A percentile compares a stretch with the other conserved stretches of the same genome.
phyloP scores from a whole-genome alignment of 1,140 invertebrate species.

The Rhynchophorus ferrugineus region DNA sequence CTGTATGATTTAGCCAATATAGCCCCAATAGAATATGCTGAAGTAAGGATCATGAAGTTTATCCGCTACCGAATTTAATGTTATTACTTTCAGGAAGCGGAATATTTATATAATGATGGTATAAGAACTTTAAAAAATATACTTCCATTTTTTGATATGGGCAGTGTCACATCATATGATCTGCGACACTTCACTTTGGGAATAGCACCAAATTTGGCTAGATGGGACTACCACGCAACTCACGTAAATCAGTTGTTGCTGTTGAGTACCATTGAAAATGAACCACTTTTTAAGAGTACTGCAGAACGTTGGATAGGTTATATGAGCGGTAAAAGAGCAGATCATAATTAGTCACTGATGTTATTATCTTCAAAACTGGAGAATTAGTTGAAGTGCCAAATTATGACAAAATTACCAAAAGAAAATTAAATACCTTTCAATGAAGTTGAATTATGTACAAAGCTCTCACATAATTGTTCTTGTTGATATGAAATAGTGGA shows the following conservation, averaged over 20 bases:
- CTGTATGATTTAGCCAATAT: conserved; percentile 84
- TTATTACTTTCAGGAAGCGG: conserved; percentile 50
- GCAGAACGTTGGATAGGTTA: conserved; percentile 93
- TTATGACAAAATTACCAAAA: too few relatives aligned
- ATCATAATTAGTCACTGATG: conserved; percentile 79
- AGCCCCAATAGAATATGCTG: conserved; percentile 49
- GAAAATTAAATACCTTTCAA: too few relatives aligned
- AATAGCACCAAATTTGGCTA: conserved; percentile 81
- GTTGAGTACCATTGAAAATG: conserved; percentile 78
- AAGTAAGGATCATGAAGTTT: conserved; percentile 33
- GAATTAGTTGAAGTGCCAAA: too few relatives aligned
- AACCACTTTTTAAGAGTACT: conserved; percentile 73
- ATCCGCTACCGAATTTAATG: not conserved
- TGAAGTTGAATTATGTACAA: too few relatives aligned
- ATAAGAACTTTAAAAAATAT: conserved; percentile 84
- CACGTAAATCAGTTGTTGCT: conserved; percentile 94
- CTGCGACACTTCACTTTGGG: conserved; percentile 85
- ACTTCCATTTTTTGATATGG: conserved; percentile 89
- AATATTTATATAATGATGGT: conserved; percentile 74
- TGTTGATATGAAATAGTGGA: too few relatives aligned
- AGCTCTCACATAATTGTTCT: too few relatives aligned
- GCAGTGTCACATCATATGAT: conserved; percentile 95
- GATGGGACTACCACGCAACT: conserved; percentile 98
- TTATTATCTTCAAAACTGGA: too few relatives aligned
- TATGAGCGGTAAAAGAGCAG: conserved; percentile 87